Base-by-base conservation (phyloP, 30 jellyfish, hydroid and myxozoan genomes). In the Aurelia sp. region DNA sequence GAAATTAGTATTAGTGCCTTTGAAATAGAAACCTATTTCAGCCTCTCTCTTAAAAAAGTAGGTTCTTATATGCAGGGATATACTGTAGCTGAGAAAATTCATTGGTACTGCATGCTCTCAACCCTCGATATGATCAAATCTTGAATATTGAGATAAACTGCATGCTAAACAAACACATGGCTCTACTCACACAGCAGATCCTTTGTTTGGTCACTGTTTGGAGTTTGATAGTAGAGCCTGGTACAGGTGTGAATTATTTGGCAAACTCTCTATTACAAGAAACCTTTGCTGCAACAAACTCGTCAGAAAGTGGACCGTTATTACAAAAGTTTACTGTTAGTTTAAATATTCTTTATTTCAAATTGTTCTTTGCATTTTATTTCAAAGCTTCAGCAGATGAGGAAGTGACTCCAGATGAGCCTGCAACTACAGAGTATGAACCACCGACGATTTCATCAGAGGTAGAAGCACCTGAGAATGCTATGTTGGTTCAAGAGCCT, bases 211-310 rank as follows among this genome's bases (percentile, higher is more conserved):
- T 78, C 88, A 21, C 17, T 77, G 87, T 69, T 66, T 88, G 64
- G 89, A 74, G 91, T 88, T 88, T 88, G 96, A 88, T 88, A 88
- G 96, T 88, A 88, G 96, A 81, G 63, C 89, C 91, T 74, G 88
- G 31, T 22, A 88, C 96, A 88, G 5, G 13, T 27, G 30, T 15
- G 7, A 2, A 44, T 44, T 44, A 1, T 44, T 44, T 44, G 24
- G 21, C 18, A 17, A 44, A 44, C 55, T 44, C 3, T n/a, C n/a
- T 41, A 12, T 41, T 7, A 7, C 55, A 0, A 44, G 15, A 44
- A 44, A 16, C 55, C 55, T 44, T 44, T 44, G 55, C 16, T 27
- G 33, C 2, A 27, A 27, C 33, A 27, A 27, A 2, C 33, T 27
- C 33, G 2, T 27, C 33, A 0, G 33, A 27, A 27, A 27, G 33